These are phyloP conservation scores for Lepetodrilus schrolli DNA, from an alignment of 2,888 invertebrate species.

Conservation along the genomic window DNA sequence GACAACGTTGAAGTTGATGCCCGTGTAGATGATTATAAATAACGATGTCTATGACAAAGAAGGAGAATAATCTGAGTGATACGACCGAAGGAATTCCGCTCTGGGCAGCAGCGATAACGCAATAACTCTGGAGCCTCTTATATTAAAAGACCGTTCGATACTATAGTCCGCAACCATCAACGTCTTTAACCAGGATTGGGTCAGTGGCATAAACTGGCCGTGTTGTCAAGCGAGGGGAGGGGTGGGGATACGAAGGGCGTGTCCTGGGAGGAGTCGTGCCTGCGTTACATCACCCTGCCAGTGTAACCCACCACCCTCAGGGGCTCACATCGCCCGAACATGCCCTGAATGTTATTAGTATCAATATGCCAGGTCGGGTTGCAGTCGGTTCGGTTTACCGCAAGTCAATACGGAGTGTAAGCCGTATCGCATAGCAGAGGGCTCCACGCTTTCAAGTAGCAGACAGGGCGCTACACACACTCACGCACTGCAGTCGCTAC, in stretches of 20 bases:
- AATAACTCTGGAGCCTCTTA: too few species aligned
- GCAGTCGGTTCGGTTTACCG: conserved; percentile 45
- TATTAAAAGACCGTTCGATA: too few species aligned
- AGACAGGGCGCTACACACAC: background rate
- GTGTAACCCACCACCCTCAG: conserved; percentile 37
- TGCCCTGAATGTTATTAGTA: conserved; percentile 48
- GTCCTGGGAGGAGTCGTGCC: conserved; percentile 3
- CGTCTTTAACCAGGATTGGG: background rate
- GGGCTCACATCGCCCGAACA: conserved; percentile 36
- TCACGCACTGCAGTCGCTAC: too few species aligned
- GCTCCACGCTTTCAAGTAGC: conserved; percentile 25
- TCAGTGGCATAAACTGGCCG: background rate
- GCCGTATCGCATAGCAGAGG: conserved; percentile 41
- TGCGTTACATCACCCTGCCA: conserved; percentile 29
- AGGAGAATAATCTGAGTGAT: too few species aligned
- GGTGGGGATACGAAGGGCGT: background rate
- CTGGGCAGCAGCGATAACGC: too few species aligned
- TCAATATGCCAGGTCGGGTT: conserved; percentile 47
- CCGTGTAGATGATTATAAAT: too few species aligned
- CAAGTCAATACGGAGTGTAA: conserved; percentile 48
- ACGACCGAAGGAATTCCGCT: too few species aligned
- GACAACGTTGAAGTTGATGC: too few species aligned
- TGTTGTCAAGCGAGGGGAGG: background rate
- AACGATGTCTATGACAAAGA: too few species aligned
- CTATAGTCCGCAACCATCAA: too few species aligned